These are phyloP conservation scores for Tenthredo scrophulariae DNA, from an alignment of 2,888 invertebrate species.

Conservation along the genomic window DNA sequence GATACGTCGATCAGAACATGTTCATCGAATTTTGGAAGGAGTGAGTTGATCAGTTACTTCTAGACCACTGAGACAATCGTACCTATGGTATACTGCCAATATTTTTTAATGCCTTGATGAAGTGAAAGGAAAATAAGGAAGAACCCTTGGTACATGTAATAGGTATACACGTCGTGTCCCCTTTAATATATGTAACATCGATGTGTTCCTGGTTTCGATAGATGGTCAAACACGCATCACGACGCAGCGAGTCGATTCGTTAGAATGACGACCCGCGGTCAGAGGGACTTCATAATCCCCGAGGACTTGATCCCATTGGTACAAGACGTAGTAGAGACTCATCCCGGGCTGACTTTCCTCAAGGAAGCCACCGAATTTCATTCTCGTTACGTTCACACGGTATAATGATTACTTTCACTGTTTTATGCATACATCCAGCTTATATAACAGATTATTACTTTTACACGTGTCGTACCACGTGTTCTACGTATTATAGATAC, in stretches of 20 bases:
- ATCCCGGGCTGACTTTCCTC: conserved; percentile 97
- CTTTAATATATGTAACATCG: not conserved
- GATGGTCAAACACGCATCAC: conserved; percentile 90
- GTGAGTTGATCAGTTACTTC: conserved; percentile 81
- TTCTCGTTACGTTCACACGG: conserved; percentile 98
- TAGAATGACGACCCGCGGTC: conserved; percentile 89
- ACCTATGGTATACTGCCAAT: too few species aligned
- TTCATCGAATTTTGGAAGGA: conserved; percentile 96
- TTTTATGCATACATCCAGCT: not conserved
- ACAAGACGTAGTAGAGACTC: conserved; percentile 98
- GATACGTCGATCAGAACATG: conserved; percentile 88
- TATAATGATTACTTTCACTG: conserved; percentile 68
- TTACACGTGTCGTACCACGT: not conserved
- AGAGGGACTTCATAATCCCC: conserved; percentile 85
- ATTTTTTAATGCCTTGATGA: too few species aligned
- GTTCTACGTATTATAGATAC: too few species aligned
- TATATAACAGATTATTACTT: not conserved
- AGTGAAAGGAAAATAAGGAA: too few species aligned
- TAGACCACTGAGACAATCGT: too few species aligned
- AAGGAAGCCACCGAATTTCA: conserved; percentile 99
- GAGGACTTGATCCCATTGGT: conserved; percentile 97
- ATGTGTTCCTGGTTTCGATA: conserved; percentile 76
- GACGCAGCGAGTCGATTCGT: conserved; percentile 95
- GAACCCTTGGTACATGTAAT: not conserved
- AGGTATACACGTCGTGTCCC: not conserved